Evolutionary conservation across 2,888 invertebrate genomes (phyloP).

Genomic region (Ectobius pallidus): DNA sequence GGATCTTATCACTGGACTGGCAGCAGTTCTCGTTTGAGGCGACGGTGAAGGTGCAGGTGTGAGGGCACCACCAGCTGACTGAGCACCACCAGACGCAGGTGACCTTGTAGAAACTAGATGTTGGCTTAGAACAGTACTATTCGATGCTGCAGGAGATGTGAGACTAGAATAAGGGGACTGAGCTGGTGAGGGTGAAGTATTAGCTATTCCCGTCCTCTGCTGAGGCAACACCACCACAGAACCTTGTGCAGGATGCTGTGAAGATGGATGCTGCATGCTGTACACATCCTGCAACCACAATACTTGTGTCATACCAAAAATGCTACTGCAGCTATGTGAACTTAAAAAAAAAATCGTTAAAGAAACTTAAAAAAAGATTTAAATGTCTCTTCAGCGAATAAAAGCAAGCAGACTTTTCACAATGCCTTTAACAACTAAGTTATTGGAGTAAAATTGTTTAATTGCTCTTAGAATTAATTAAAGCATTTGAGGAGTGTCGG

Average conservation of each 20-base stretch:
- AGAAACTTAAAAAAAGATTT: no score
- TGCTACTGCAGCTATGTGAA: no score
- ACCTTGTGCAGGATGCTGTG: slow-evolving; percentile 7
- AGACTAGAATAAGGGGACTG: slow-evolving; percentile 29
- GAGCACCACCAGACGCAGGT: slow-evolving; percentile 9
- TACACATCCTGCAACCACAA: slow-evolving; percentile 13
- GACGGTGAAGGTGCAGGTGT: slow-evolving; percentile 42
- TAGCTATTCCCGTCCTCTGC: slow-evolving; percentile 11
- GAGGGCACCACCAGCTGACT: slow-evolving; percentile 35
- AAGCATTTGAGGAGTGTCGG: no score
- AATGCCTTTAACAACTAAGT: no score
- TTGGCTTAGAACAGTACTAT: neutral
- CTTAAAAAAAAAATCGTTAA: no score
- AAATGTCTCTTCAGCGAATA: no score
- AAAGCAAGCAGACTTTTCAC: no score
- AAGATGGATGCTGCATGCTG: slow-evolving; percentile 19
- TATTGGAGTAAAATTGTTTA: no score
- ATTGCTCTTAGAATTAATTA: no score
- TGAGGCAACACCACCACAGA: slow-evolving; percentile 33
- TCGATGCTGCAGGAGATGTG: neutral
- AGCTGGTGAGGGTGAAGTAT: slow-evolving; percentile 27
- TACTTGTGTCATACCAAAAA: no score
- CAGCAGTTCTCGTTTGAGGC: slow-evolving; percentile 40
- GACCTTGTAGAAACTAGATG: slow-evolving; percentile 25
- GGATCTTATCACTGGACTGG: slow-evolving; percentile 47